Conservation (phyloP, 1,140 invertebrate species). For the Tetragonula clypearis region DNA sequence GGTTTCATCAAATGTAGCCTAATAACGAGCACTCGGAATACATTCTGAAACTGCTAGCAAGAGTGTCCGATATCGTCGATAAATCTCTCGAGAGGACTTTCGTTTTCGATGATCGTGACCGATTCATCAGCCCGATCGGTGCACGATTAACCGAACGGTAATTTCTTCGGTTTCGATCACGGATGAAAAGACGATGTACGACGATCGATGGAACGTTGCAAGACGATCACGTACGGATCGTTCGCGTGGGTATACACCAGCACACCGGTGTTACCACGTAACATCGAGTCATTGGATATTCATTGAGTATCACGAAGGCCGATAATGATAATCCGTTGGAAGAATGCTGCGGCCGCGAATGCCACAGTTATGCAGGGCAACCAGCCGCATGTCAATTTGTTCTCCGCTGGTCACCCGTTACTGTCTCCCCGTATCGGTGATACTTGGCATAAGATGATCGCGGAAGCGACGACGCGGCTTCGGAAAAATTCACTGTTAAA, state of each 20-base stretch:
- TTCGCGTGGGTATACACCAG: slow-evolving; percentile 22
- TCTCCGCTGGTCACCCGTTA: slow-evolving; percentile 49
- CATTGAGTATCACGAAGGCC: slow-evolving; percentile 55
- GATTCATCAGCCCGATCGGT: neutral
- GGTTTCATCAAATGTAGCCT: too few relatives aligned
- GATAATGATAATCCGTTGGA: slow-evolving; percentile 57
- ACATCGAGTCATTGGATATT: slow-evolving; percentile 52
- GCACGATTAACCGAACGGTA: slow-evolving; percentile 16
- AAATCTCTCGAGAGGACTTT: neutral
- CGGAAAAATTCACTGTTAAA: neutral
- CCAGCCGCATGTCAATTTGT: slow-evolving; percentile 54
- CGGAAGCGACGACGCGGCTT: slow-evolving; percentile 20
- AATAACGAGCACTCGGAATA: too few relatives aligned
- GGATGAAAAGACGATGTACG: neutral
- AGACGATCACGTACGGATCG: slow-evolving; percentile 6
- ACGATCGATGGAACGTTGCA: slow-evolving; percentile 9
- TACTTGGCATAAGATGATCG: slow-evolving; percentile 31
- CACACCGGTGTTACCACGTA: slow-evolving; percentile 9
- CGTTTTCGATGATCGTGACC: neutral
- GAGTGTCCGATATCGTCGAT: too few relatives aligned
- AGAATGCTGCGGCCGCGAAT: slow-evolving; percentile 53
- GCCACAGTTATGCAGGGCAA: slow-evolving; percentile 58
- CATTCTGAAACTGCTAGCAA: too few relatives aligned
- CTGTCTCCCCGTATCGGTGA: slow-evolving; percentile 40
- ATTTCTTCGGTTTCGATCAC: slow-evolving; percentile 11